A percentile compares a stretch with the other conserved stretches of the same genome.
Evolutionary conservation across 2,113 vertebrate genomes (phyloP).

Genomic region (Rallus limicola): DNA sequence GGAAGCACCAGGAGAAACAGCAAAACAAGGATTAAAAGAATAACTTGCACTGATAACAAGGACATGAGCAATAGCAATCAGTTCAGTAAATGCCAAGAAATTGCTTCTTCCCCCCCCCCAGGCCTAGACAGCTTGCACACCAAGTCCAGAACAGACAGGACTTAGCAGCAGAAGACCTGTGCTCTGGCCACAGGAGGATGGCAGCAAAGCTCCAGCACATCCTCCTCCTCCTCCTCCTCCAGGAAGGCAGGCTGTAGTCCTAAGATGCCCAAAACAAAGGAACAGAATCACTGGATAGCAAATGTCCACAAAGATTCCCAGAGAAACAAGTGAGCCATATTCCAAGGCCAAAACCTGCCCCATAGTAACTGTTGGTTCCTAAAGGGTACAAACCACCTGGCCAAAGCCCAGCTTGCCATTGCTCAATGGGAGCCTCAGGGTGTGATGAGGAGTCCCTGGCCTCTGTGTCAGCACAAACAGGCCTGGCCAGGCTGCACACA

Average conservation of each 20-base stretch:
- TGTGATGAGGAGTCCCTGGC: background rate
- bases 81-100: background rate
- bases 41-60: background rate
- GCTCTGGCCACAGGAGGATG: background rate
- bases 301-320: background rate
- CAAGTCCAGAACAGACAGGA: no score
- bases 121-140: background rate
- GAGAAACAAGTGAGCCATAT: background rate
- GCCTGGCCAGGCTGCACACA: no score
- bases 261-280: background rate
- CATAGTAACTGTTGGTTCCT: background rate
- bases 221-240: background rate
- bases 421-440: background rate
- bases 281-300: background rate
- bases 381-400: background rate
- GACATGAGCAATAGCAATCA: background rate
- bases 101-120: accelerated
- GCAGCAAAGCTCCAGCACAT: background rate
- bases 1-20: background rate
- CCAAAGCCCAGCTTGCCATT: background rate
- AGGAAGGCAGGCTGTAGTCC: background rate
- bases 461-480: background rate
- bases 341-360: background rate
- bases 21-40: background rate
- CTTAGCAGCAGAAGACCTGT: background rate